Conservation (phyloP, 2,888 invertebrate species). For the Platypus cylindrus region DNA sequence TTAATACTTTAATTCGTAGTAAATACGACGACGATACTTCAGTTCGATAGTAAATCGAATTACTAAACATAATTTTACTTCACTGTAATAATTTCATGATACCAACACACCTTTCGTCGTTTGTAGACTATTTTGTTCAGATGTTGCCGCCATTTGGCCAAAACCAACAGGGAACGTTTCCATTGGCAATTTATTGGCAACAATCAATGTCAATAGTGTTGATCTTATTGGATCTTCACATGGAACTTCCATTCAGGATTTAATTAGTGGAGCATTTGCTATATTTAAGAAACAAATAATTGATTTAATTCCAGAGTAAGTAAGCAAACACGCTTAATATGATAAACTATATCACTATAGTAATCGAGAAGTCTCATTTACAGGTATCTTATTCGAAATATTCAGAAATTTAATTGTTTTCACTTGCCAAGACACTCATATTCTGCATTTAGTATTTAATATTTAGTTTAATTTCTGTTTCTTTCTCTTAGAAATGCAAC, state of each 20-base stretch:
- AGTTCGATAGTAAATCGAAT: too few species aligned
- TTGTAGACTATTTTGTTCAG: conserved; percentile 13
- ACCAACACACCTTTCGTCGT: conserved; percentile 32
- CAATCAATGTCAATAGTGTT: conserved; percentile 41
- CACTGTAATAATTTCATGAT: too few species aligned
- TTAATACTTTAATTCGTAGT: too few species aligned
- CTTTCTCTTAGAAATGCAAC: conserved; percentile 10
- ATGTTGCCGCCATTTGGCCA: conserved; percentile 39
- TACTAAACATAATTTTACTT: too few species aligned
- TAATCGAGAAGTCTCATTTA: too few species aligned
- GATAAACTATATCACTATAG: background rate
- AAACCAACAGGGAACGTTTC: conserved; percentile 46
- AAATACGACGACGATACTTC: too few species aligned
- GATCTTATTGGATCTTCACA: conserved; percentile 34
- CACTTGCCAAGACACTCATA: too few species aligned
- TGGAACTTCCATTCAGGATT: conserved; percentile 21
- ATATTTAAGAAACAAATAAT: conserved; percentile 23
- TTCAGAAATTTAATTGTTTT: too few species aligned
- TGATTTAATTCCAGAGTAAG: conserved; percentile 12
- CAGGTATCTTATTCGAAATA: too few species aligned
- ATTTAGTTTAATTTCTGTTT: conserved; percentile 4
- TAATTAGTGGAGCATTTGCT: conserved; percentile 24
- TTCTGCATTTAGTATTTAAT: too few species aligned
- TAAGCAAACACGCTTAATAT: background rate
- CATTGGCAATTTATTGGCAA: conserved; percentile 41